Conservation (phyloP, 2,113 vertebrate genomes). For the Carassius carassius region DNA sequence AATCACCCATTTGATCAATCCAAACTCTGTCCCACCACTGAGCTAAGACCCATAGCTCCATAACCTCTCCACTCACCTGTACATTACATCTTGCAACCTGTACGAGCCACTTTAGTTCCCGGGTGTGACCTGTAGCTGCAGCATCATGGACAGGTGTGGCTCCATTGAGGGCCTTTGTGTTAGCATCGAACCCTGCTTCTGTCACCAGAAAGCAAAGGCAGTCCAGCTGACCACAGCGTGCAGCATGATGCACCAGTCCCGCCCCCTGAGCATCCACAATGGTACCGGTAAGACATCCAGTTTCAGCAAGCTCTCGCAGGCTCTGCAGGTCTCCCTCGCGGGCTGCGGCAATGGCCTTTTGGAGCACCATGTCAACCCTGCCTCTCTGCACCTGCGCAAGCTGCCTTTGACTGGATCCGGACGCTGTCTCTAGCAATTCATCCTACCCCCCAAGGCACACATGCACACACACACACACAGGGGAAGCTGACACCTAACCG, state of each 20-base stretch:
- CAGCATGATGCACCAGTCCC: constrained; percentile 80
- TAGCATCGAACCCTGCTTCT: constrained; percentile 68
- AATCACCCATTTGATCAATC: not conserved
- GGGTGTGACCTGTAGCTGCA: constrained; percentile 75
- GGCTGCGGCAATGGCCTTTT: constrained; percentile 76
- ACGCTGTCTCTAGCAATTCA: constrained; percentile 35
- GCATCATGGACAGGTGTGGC: constrained; percentile 83
- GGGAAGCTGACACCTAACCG: constrained; percentile 72
- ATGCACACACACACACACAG: constrained; percentile 50
- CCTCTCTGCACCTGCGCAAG: constrained; percentile 15
- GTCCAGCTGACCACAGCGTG: constrained; percentile 77
- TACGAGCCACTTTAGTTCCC: constrained; percentile 74
- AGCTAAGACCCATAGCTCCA: no score
- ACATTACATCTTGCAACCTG: constrained; percentile 66
- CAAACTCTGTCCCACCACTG: not conserved
- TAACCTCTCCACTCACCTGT: constrained; percentile 30
- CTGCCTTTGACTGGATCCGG: constrained; percentile 42
- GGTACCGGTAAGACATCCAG: constrained; percentile 63
- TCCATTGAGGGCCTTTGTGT: constrained; percentile 77
- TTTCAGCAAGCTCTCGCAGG: constrained; percentile 70
- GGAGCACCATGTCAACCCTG: constrained; percentile 71
- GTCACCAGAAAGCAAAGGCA: constrained; percentile 79
- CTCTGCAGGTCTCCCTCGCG: constrained; percentile 71
- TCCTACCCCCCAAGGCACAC: constrained; percentile 48
- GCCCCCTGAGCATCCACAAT: constrained; percentile 78